phyloP scores from a whole-genome alignment of 2,113 vertebrate species.

The Spermophilus dauricus region DNA sequence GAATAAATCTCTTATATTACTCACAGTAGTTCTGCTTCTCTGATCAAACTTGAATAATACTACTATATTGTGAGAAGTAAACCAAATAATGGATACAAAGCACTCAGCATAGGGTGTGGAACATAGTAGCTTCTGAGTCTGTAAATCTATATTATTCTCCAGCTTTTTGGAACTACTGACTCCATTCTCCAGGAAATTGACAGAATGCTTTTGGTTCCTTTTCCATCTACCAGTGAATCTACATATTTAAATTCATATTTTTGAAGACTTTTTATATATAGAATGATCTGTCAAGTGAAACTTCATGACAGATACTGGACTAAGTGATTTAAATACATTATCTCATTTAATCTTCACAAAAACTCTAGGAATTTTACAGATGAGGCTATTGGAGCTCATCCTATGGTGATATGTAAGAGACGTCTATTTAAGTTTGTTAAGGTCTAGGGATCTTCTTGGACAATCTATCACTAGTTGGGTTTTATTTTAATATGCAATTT shows the following conservation, averaged over 20 bases:
- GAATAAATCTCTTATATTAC: slow-evolving; percentile 47
- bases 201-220: not conserved
- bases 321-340: slow-evolving; percentile 19
- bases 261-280: not conserved
- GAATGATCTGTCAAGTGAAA: not conserved
- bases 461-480: not conserved
- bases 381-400: not conserved
- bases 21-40: slow-evolving; percentile 16
- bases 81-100: not conserved
- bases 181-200: slow-evolving; percentile 13
- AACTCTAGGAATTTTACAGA: slow-evolving; percentile 18
- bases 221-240: not conserved
- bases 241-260: slow-evolving; percentile 44
- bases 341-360: slow-evolving; percentile 56
- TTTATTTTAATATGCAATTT: slow-evolving; percentile 51
- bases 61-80: not conserved
- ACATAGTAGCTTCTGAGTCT: not conserved
- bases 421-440: not conserved
- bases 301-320: not conserved
- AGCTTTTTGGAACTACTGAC: not conserved
- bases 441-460: not conserved
- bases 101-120: not conserved
- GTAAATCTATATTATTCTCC: not conserved
- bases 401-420: not conserved
- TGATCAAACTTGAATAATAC: slow-evolving; percentile 21